Conservation (phyloP, 2,797 vertebrate species). For the Peromyscus nudipes region DNA sequence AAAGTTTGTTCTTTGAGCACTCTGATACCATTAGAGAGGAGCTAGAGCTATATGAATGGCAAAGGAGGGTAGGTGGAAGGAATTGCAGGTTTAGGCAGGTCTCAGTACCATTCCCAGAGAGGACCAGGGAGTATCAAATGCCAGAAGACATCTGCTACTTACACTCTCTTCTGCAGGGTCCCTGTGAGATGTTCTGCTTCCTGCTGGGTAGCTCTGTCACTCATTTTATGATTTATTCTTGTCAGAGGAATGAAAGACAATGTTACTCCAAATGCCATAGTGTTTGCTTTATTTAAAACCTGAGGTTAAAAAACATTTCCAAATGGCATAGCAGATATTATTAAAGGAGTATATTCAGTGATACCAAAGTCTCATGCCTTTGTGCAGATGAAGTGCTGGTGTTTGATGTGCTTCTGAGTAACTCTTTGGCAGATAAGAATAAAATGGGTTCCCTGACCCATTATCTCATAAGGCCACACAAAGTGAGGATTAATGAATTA, state of each 20-base stretch:
- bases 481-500: constrained; percentile 59
- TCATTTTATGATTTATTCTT: not conserved
- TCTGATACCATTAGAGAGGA: not conserved
- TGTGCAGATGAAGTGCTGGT: constrained; percentile 3
- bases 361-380: constrained; percentile 38
- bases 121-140: not conserved
- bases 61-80: fast-evolving
- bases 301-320: constrained; percentile 85
- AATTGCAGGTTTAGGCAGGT: not conserved
- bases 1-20: not conserved
- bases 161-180: not conserved
- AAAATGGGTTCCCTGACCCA: constrained; percentile 71
- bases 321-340: constrained; percentile 69
- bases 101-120: fast-evolving
- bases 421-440: constrained; percentile 84
- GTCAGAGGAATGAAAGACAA: not conserved
- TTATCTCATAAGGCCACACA: constrained; percentile 49
- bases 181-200: no score
- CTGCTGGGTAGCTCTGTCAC: fast-evolving
- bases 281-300: constrained; percentile 86
- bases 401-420: constrained; percentile 69
- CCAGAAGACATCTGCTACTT: not conserved
- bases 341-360: constrained; percentile 63
- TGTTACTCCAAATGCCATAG: constrained; percentile 28
- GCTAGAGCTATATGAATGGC: not conserved